phyloP scores from a whole-genome alignment of 1,140 invertebrate species.

The Ditylenchus dipsaci region DNA sequence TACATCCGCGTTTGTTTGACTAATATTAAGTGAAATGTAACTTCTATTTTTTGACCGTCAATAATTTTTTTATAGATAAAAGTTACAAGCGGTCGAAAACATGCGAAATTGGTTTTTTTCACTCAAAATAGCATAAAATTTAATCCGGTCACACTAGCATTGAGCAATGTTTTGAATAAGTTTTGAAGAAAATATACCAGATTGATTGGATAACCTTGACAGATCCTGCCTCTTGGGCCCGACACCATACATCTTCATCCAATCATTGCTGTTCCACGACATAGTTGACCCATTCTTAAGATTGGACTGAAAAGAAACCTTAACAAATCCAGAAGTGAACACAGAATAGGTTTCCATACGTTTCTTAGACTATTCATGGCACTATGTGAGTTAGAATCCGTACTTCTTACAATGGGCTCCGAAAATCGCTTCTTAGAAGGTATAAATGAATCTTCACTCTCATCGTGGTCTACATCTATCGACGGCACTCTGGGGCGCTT shows the following conservation, averaged over 20 bases:
- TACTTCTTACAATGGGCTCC: not conserved
- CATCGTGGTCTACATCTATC: not conserved
- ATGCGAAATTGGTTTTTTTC: too few relatives aligned
- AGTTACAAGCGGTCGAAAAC: too few relatives aligned
- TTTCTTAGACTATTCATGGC: too few relatives aligned
- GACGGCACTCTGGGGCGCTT: not conserved
- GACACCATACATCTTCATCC: constrained; percentile 4
- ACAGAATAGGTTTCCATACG: not conserved
- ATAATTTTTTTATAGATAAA: too few relatives aligned
- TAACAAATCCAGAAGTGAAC: not conserved
- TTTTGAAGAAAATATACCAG: too few relatives aligned
- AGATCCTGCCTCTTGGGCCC: not conserved
- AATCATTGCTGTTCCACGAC: constrained; percentile 10
- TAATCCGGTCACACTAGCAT: too few relatives aligned
- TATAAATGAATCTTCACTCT: not conserved
- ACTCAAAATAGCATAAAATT: too few relatives aligned
- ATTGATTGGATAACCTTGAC: not conserved
- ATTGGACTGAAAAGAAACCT: not conserved
- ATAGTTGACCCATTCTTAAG: not conserved
- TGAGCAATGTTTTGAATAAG: too few relatives aligned
- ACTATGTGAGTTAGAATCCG: not conserved
- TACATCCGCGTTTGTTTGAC: too few relatives aligned
- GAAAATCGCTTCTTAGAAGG: not conserved
- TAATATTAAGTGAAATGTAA: too few relatives aligned
- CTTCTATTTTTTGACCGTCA: too few relatives aligned